These are phyloP conservation scores for Oxycera nigricornis DNA, from an alignment of 2,888 invertebrate species.

Conservation along the genomic window DNA sequence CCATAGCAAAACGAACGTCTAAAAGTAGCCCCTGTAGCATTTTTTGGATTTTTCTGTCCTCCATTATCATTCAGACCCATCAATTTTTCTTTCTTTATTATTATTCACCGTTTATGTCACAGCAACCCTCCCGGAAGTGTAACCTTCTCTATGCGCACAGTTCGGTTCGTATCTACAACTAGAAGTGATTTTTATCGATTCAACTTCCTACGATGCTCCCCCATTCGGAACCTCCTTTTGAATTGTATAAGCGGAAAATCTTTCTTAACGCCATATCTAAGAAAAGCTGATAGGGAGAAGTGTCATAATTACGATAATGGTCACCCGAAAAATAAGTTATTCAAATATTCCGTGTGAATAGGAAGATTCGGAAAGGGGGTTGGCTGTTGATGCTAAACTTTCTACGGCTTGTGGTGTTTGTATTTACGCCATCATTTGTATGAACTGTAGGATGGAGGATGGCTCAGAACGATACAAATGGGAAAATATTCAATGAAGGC, in stretches of 20 bases:
- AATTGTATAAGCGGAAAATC: neutral
- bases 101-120: slow-evolving; percentile 8
- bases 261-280: neutral
- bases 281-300: neutral
- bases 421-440: no score
- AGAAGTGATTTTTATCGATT: neutral
- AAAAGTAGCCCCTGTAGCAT: neutral
- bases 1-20: neutral
- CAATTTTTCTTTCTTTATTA: slow-evolving; percentile 26
- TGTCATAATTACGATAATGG: neutral
- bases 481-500: no score
- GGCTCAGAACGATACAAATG: no score
- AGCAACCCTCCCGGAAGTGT: neutral
- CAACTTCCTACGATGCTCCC: neutral
- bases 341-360: slow-evolving; percentile 8
- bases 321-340: slow-evolving; percentile 11
- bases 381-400: no score
- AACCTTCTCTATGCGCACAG: neutral
- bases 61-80: slow-evolving; percentile 30
- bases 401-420: no score
- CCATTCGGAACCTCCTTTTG: neutral
- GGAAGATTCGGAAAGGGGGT: no score
- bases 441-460: no score
- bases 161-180: neutral
- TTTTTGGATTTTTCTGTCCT: neutral